Evolutionary conservation across 2,113 vertebrate species (phyloP).

Genomic region (Corythoichthys intestinalis): DNA sequence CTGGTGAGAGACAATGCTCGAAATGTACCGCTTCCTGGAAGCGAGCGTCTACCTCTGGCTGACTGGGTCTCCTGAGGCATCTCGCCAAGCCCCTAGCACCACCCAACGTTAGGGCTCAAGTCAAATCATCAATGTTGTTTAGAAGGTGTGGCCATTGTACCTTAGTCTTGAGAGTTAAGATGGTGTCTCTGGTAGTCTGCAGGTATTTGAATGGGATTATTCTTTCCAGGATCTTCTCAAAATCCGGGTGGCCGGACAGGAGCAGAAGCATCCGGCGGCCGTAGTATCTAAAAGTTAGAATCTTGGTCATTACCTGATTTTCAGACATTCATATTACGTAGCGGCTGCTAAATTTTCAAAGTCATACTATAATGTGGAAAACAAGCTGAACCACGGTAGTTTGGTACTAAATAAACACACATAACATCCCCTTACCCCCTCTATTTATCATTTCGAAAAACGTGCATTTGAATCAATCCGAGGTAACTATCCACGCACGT

Average conservation of each 20-base stretch:
- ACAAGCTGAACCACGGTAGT: too few relatives aligned
- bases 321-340: not conserved
- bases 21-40: constrained; percentile 72
- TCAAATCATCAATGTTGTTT: not conserved
- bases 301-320: not conserved
- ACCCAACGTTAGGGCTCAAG: not conserved
- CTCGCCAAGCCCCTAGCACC: constrained; percentile 83
- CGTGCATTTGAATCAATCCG: too few relatives aligned
- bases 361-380: not conserved
- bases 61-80: constrained; percentile 83
- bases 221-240: constrained; percentile 87
- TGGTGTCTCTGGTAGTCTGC: constrained; percentile 79
- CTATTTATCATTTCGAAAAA: too few relatives aligned
- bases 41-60: constrained; percentile 80
- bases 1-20: constrained; percentile 82
- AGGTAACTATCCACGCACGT: too few relatives aligned
- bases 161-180: constrained; percentile 83
- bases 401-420: too few relatives aligned
- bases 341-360: not conserved
- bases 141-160: constrained; percentile 48
- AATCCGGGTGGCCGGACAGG: constrained; percentile 82
- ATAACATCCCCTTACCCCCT: too few relatives aligned
- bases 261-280: constrained; percentile 87
- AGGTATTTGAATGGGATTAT: constrained; percentile 82
- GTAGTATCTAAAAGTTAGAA: constrained; percentile 76